Base-by-base conservation (phyloP, 2,113 vertebrate species). In the Bubo blakistoni region DNA sequence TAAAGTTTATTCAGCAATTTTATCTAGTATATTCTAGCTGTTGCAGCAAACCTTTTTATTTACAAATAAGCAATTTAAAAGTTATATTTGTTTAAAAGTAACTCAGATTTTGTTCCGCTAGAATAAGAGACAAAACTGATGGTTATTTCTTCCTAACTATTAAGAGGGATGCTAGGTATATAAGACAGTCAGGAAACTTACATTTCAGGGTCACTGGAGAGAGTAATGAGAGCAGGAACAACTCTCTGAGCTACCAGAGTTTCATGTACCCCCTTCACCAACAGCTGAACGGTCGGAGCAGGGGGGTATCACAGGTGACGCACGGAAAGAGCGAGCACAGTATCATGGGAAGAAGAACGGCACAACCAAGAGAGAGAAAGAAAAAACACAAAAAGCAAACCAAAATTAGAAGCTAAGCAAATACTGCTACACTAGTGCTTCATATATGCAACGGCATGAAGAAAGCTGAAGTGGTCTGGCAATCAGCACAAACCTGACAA, bases 191-290 rank as follows among this genome's bases (percentile, higher is more conserved):
- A 97, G 69, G 96, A 97, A 98, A 99, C 99, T 99, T 99, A 99
- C 99, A 99, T 99, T 99, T 99, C 99, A 97, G 99, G 99, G 98
- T 99, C 99, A 98, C 99, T 99, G 98, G 99, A 99, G 99, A 99
- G 99, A 98, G 99, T 99, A 99, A 99, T 99, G 98, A 99, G 99
- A 99, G 99, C 99, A 98, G 99, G 99, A 98, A 99, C 99, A 98
- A 99, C 99, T 99, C 99, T 99, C 99, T 99, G 99, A 99, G 99
- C 99, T 98, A 99, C 99, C 98, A 99, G 99, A 98, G 99, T 99
- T 98, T 99, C 99, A 99, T 99, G 99, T 99, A 99, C 99, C 99
- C 99, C 99, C 99, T 99, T 99, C 99, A 99, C 99, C 99, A 99
- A 99, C 98, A 99, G 99, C 99, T 99, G 99, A 99, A 98, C 98